Base-by-base conservation (phyloP, 2,113 vertebrate genomes). In the Nasalis larvatus region DNA sequence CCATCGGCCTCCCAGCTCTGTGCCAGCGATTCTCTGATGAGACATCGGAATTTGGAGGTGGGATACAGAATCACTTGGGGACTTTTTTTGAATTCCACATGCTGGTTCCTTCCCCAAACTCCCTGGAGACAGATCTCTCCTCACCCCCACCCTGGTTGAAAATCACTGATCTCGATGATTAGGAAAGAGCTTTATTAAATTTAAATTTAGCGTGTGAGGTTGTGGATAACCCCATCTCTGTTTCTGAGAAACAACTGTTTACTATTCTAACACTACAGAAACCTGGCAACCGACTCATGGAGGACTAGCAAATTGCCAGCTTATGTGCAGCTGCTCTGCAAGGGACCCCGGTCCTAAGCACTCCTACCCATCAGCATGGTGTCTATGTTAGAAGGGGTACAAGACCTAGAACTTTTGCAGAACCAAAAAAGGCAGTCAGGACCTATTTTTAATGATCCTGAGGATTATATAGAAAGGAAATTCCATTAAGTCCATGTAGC, bases 201-300 rank as follows among this genome's bases (percentile, higher is more conserved):
- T 98, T 97, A 95, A 98, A 97, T 92, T 98, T 97, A 98, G 89
- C 84, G 17, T 52, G 83, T 77, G 69, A 5, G 27, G 42, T 68
- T 86, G 96, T 56, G 69, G 95, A 96, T 40, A 3, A 96, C 69
- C 89, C 69, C 86, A 84, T 92, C 97, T 96, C 47, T 96, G 63
- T 95, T 97, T 95, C 93, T 95, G 89, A 89, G 94, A 97, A 96
- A 96, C 92, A 97, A 77, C 94, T 96, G 94, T 93, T 94, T 96
- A 97, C 96, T 86, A 95, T 85, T 96, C 97, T 47, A 49, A 96
- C 66, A 37, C 96, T 94, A 60, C 21, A 77, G 81, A 95, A 78
- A 18, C 30, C 88, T 92, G 97, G 90, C 95, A 97, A 96, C 96
- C 18, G 23, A 12, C 63, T 87, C 27, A 9, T 4, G 14, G 81